Conservation (phyloP, 2,797 vertebrate genomes). For the Liparis tanakae region DNA sequence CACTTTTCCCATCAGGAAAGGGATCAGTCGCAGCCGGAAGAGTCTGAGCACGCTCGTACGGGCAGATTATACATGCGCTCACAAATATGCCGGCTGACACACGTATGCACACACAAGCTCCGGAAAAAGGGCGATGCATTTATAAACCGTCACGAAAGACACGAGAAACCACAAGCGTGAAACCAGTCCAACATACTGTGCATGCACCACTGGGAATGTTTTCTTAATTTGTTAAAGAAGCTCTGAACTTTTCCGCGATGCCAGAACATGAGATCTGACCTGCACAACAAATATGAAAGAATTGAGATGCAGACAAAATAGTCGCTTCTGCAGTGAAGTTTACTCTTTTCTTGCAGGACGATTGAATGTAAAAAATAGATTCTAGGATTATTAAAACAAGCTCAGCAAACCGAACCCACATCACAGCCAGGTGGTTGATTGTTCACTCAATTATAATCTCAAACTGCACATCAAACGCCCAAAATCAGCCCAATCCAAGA, state of each 20-base stretch:
- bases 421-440: too few species aligned
- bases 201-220: neutral
- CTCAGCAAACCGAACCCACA: too few species aligned
- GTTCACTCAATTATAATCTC: too few species aligned
- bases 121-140: conserved; percentile 11
- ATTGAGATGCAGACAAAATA: too few species aligned
- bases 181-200: neutral
- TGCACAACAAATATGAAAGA: too few species aligned
- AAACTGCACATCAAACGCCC: too few species aligned
- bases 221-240: neutral
- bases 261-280: too few species aligned
- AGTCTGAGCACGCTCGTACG: conserved; percentile 31
- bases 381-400: too few species aligned
- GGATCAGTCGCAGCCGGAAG: conserved; percentile 56
- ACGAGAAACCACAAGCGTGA: neutral
- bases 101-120: neutral
- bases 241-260: neutral
- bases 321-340: too few species aligned
- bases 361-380: too few species aligned
- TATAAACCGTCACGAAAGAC: neutral
- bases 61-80: conserved; percentile 33
- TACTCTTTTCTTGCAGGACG: too few species aligned
- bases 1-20: conserved; percentile 58
- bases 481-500: too few species aligned
- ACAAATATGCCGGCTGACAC: conserved; percentile 24